phyloP scores from a whole-genome alignment of 2,888 invertebrate species.

The Heliothis peltigera region DNA sequence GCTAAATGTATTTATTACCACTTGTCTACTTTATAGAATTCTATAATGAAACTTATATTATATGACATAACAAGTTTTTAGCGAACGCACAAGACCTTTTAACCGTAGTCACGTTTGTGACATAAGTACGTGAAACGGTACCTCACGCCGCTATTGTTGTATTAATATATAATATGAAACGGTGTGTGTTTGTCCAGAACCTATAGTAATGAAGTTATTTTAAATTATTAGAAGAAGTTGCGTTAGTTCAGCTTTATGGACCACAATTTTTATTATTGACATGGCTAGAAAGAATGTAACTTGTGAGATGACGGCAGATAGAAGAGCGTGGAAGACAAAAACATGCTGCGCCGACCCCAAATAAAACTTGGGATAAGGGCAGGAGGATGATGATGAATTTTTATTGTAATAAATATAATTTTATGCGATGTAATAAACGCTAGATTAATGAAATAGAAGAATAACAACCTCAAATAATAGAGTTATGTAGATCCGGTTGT shows the following conservation, averaged over 20 bases:
- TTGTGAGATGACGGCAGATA: no score
- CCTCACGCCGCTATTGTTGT: slow-evolving; percentile 65
- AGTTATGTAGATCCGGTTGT: background rate
- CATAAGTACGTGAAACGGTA: slow-evolving; percentile 63
- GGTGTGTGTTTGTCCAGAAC: slow-evolving; percentile 27
- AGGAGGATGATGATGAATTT: no score
- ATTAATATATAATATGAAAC: slow-evolving; percentile 33
- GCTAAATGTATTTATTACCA: no score
- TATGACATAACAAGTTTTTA: slow-evolving; percentile 43
- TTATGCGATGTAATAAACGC: background rate
- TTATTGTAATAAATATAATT: background rate
- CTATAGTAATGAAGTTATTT: slow-evolving; percentile 1
- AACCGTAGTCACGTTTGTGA: slow-evolving; percentile 65
- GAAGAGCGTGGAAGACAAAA: no score
- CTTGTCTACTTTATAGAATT: background rate
- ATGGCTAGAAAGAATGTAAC: no score
- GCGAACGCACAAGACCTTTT: slow-evolving; percentile 46
- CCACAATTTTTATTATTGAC: no score
- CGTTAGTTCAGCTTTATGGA: no score
- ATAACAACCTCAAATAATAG: background rate
- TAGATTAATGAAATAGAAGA: no score
- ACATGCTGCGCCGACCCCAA: no score
- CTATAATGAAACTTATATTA: slow-evolving; percentile 20
- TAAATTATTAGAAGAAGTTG: no score
- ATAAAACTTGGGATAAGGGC: no score